These are phyloP conservation scores for Gisinianus flammeolus DNA, from an alignment of 2,888 invertebrate species.

Conservation along the genomic window DNA sequence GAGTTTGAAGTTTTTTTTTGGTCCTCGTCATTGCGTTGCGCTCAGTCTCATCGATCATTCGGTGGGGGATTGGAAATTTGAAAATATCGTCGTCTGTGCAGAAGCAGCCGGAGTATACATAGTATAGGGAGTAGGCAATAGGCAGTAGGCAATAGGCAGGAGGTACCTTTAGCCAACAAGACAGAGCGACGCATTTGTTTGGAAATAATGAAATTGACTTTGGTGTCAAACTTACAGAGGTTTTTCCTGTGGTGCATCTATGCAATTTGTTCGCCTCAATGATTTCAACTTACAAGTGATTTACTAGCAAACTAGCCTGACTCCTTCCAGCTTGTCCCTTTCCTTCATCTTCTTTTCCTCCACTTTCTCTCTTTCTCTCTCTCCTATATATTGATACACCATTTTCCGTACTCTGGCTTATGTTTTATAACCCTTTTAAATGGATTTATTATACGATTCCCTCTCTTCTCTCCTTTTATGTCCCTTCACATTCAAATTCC, in stretches of 20 bases:
- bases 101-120: too few relatives aligned
- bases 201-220: conserved; percentile 12
- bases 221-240: neutral
- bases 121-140: too few relatives aligned
- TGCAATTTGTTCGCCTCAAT: neutral
- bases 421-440: neutral
- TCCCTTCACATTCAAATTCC: too few relatives aligned
- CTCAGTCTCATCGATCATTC: too few relatives aligned
- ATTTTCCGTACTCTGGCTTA: neutral
- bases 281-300: too few relatives aligned
- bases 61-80: too few relatives aligned
- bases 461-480: too few relatives aligned
- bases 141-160: too few relatives aligned
- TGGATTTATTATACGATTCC: neutral
- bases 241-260: neutral
- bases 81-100: too few relatives aligned
- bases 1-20: too few relatives aligned
- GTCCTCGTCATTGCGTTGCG: too few relatives aligned
- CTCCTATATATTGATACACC: neutral
- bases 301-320: neutral
- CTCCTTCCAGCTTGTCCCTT: neutral
- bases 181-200: neutral
- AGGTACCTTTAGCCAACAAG: neutral
- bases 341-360: neutral
- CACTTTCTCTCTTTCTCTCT: neutral